Percentiles rank a stretch among this genome's conserved stretches.
phyloP scores from a whole-genome alignment of 64 coral and sea anemone genomes.

The Pachyseris speciosa region DNA sequence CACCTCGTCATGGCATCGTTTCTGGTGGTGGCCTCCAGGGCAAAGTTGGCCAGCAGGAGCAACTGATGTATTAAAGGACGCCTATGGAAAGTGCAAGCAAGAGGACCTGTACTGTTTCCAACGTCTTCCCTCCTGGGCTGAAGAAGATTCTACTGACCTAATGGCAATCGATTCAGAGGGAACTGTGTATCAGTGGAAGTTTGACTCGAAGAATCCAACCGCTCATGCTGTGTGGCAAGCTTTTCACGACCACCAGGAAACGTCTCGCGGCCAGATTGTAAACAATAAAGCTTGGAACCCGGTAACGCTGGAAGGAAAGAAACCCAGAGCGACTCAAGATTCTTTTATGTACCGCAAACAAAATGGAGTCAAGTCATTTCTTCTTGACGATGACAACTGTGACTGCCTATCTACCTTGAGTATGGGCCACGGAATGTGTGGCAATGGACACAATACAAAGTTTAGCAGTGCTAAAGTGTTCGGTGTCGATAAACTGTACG shows the following conservation, averaged over 20 bases:
- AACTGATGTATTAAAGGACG: conserved; percentile 67
- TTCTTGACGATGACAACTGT: conserved; percentile 80
- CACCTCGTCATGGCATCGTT: conserved; percentile 57
- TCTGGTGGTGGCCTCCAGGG: conserved; percentile 73
- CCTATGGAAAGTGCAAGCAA: conserved; percentile 59
- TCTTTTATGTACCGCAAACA: conserved; percentile 83
- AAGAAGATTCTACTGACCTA: conserved; percentile 63
- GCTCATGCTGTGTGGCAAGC: conserved; percentile 77
- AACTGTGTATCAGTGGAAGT: conserved; percentile 73
- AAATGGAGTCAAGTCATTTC: conserved; percentile 73
- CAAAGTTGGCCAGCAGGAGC: conserved; percentile 47
- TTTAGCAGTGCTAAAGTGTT: conserved; percentile 44
- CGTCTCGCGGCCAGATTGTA: background rate
- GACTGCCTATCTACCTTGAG: conserved; percentile 75
- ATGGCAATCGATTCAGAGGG: conserved; percentile 71
- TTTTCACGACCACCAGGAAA: conserved; percentile 51
- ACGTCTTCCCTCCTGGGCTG: conserved; percentile 54
- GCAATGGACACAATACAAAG: background rate
- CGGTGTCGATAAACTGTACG: conserved; percentile 69
- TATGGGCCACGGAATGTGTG: conserved; percentile 80
- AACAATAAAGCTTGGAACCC: conserved; percentile 52
- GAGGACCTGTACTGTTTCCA: conserved; percentile 67
- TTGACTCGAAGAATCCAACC: conserved; percentile 73
- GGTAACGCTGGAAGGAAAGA: conserved; percentile 20
- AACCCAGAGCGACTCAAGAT: conserved; percentile 60